A percentile compares a stretch with the other conserved stretches of the same genome.
phyloP scores from a whole-genome alignment of 2,113 vertebrate genomes.

The Sigmodon hispidus region DNA sequence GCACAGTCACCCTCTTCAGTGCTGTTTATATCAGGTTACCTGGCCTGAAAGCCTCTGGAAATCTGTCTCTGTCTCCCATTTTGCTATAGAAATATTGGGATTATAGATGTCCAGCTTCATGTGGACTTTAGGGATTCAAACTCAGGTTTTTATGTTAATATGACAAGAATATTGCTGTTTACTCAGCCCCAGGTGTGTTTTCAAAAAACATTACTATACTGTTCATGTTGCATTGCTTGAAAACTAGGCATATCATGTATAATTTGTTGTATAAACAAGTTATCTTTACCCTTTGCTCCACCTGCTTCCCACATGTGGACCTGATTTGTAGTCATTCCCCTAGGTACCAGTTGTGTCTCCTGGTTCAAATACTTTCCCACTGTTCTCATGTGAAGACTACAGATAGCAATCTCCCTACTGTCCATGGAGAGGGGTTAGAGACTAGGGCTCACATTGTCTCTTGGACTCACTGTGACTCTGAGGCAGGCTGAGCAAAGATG shows the following conservation, averaged over 20 bases:
- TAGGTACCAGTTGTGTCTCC: not conserved
- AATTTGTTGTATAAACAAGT: not conserved
- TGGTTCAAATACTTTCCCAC: not conserved
- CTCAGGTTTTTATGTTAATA: not conserved
- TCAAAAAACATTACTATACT: not conserved
- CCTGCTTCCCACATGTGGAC: not conserved
- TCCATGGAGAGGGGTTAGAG: not conserved
- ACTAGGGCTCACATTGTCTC: not conserved
- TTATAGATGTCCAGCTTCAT: too few relatives aligned
- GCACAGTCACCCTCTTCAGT: rapidly evolving
- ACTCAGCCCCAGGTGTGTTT: not conserved
- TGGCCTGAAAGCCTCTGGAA: not conserved
- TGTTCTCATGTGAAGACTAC: too few relatives aligned
- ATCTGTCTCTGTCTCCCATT: not conserved
- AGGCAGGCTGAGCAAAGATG: not conserved
- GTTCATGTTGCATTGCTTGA: not conserved
- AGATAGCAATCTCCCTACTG: not conserved
- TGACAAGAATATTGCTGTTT: not conserved
- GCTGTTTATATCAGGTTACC: too few relatives aligned
- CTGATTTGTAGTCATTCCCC: not conserved
- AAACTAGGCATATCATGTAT: not conserved
- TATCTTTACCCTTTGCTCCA: not conserved
- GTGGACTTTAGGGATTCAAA: not conserved
- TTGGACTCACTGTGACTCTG: not conserved
- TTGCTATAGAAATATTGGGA: not conserved